Conservation (phyloP, 2,113 vertebrate species). For the Ceyx margarethae region DNA sequence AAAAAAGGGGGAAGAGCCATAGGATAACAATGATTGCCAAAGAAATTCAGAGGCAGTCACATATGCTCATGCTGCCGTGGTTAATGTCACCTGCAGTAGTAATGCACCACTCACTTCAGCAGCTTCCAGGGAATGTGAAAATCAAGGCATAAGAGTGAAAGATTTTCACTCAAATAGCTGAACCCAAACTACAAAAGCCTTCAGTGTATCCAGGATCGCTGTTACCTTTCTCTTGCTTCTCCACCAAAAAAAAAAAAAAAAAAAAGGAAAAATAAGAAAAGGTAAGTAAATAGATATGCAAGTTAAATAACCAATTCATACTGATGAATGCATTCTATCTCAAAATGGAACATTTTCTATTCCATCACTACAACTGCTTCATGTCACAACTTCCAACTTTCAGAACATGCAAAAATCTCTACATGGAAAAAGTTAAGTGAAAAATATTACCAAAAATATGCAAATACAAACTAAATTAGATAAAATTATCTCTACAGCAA, state of each 20-base stretch:
- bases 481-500: not conserved
- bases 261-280: not conserved
- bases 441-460: not conserved
- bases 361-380: not conserved
- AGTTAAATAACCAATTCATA: not conserved
- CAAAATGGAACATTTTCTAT: not conserved
- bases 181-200: not conserved
- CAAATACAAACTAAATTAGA: not conserved
- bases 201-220: not conserved
- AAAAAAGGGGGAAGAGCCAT: not conserved
- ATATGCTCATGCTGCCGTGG: not conserved
- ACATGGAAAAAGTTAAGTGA: not conserved
- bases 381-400: not conserved
- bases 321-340: not conserved
- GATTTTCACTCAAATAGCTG: not conserved
- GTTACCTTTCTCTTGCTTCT: not conserved
- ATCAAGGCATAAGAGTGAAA: not conserved
- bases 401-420: not conserved
- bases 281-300: not conserved
- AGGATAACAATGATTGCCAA: not conserved
- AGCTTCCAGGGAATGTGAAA: not conserved
- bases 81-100: not conserved
- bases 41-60: not conserved
- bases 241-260: too few species aligned
- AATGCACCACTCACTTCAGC: not conserved